Percentiles rank a stretch among this genome's conserved stretches.
Conservation (phyloP, 1,140 invertebrate species). For the Drosophila murphyi region DNA sequence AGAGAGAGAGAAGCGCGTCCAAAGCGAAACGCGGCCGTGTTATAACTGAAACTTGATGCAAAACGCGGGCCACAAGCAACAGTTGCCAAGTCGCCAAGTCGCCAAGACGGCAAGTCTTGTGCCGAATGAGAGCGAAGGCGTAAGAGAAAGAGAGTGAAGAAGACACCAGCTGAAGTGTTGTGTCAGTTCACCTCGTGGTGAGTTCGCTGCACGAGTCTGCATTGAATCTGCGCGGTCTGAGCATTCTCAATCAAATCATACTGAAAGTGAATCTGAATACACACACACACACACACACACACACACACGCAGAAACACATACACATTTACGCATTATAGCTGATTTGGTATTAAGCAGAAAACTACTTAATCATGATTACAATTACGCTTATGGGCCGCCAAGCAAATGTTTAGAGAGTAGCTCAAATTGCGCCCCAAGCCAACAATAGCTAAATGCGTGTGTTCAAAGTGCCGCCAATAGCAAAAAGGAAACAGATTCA, state of each 20-base stretch:
- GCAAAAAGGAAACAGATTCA: conserved; percentile 3
- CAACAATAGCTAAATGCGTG: conserved; percentile 2
- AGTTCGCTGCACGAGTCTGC: conserved; percentile 28
- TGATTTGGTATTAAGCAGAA: conserved; percentile 38
- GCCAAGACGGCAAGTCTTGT: conserved; percentile 10
- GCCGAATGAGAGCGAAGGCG: conserved; percentile 3
- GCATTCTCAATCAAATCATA: conserved; percentile 74
- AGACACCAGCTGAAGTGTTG: conserved; percentile 28
- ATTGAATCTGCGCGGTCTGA: conserved; percentile 30
- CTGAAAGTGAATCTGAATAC: conserved; percentile 73
- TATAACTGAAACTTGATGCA: conserved; percentile 73
- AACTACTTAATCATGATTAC: conserved; percentile 45
- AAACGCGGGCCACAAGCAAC: conserved; percentile 29
- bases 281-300: not conserved
- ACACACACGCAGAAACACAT: not conserved
- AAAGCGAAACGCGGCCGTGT: conserved; percentile 63
- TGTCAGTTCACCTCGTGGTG: conserved; percentile 58
- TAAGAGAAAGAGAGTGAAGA: conserved; percentile 48
- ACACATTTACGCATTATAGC: conserved; percentile 22
- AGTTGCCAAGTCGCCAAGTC: conserved; percentile 41
- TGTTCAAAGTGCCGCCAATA: not conserved
- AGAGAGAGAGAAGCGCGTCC: conserved; percentile 59
- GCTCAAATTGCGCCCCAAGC: conserved; percentile 9
- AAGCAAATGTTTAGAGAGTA: conserved; percentile 36
- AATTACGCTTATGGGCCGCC: conserved; percentile 22